Conservation (phyloP, 1,140 invertebrate genomes). For the Steinernema khuongi region DNA sequence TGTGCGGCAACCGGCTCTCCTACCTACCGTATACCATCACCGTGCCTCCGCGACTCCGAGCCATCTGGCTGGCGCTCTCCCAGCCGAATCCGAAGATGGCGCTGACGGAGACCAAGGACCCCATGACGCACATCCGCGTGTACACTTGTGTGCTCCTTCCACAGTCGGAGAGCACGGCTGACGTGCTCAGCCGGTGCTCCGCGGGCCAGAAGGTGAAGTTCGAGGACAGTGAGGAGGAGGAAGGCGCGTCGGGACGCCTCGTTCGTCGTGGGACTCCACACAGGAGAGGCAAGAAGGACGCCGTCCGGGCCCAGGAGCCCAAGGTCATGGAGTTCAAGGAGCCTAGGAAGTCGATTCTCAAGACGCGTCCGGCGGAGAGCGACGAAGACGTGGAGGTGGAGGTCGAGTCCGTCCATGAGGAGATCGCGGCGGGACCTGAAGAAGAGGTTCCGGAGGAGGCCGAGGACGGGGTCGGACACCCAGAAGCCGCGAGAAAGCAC, state of each 20-base stretch:
- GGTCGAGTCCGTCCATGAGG: neutral
- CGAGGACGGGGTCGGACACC: neutral
- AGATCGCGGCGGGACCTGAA: too few species aligned
- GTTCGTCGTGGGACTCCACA: conserved; percentile 4
- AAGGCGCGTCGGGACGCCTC: neutral
- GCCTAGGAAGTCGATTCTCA: neutral
- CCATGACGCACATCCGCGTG: conserved; percentile 73
- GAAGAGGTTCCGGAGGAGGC: neutral
- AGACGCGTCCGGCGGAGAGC: neutral
- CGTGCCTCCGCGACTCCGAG: conserved; percentile 82
- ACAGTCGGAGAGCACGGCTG: conserved; percentile 67
- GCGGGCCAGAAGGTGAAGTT: neutral
- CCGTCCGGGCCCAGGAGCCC: neutral
- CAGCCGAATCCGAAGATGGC: conserved; percentile 88
- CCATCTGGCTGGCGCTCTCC: conserved; percentile 81
- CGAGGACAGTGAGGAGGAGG: neutral
- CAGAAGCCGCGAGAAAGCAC: neutral
- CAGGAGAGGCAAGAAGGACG: neutral
- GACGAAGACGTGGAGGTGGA: neutral
- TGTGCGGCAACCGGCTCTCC: conserved; percentile 90
- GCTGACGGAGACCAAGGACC: conserved; percentile 80
- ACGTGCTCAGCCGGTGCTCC: conserved; percentile 11
- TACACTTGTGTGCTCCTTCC: conserved; percentile 96
- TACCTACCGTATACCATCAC: conserved; percentile 92
- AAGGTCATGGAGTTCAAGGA: neutral